Conservation (phyloP, 2,888 invertebrate genomes). For the Drosophila borealis region DNA sequence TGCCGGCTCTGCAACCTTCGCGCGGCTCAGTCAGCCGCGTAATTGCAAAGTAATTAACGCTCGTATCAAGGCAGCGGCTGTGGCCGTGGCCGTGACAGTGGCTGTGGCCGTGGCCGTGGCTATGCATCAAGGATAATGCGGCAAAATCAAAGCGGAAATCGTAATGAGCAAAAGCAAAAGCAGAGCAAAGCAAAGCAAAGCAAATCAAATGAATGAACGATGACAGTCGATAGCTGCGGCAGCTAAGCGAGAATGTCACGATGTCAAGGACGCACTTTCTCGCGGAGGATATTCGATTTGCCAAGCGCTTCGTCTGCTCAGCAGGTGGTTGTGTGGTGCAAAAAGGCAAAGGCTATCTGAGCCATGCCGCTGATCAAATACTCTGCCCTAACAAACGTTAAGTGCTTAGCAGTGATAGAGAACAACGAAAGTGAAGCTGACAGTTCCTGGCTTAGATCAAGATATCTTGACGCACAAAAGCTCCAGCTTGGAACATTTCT, state of each 20-base stretch:
- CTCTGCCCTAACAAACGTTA: too few relatives aligned
- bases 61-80: constrained; percentile 28
- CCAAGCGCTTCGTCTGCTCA: constrained; percentile 17
- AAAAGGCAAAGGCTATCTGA: too few relatives aligned
- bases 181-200: background rate
- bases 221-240: constrained; percentile 20
- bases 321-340: constrained; percentile 34
- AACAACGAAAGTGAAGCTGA: too few relatives aligned
- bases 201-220: constrained; percentile 58
- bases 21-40: constrained; percentile 29
- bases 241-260: constrained; percentile 22
- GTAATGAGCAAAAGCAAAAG: constrained; percentile 18
- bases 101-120: constrained; percentile 11
- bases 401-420: too few relatives aligned
- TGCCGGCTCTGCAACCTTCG: constrained; percentile 24
- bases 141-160: constrained; percentile 51
- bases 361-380: background rate
- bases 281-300: constrained; percentile 48
- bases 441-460: too few relatives aligned
- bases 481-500: too few relatives aligned
- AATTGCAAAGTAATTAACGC: constrained; percentile 56
- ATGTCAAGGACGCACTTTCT: constrained; percentile 56
- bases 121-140: constrained; percentile 54
- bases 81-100: constrained; percentile 2
- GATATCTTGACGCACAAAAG: too few relatives aligned